A percentile compares a stretch with the other conserved stretches of the same genome.
phyloP scores from a whole-genome alignment of 2,888 invertebrate genomes.

The Selenia dentaria region DNA sequence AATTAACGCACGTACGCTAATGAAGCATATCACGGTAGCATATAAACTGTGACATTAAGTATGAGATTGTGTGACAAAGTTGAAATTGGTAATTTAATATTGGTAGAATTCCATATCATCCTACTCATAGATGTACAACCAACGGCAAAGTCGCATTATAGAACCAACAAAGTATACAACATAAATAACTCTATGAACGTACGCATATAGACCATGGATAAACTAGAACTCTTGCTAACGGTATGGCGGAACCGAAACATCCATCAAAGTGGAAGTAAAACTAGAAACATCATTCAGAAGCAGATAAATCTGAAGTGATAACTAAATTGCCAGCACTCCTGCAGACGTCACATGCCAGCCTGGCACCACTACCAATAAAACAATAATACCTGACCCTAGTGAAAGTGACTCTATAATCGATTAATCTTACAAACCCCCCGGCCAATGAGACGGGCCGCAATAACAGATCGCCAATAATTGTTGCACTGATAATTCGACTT shows the following conservation, averaged over 20 bases:
- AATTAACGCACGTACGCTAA: conserved; percentile 38
- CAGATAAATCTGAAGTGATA: conserved; percentile 44
- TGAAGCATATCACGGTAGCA: conserved; percentile 24
- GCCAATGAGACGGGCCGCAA: conserved; percentile 64
- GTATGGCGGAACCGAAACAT: conserved; percentile 43
- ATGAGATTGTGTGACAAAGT: too few species aligned
- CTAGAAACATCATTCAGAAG: conserved; percentile 9
- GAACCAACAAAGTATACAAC: too few species aligned
- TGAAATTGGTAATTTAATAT: too few species aligned
- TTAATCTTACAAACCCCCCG: conserved; percentile 64
- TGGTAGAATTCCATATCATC: too few species aligned
- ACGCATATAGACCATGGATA: conserved; percentile 2
- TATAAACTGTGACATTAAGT: not conserved
- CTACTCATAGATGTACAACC: too few species aligned
- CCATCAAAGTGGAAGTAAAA: conserved; percentile 26
- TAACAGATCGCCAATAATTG: conserved; percentile 71
- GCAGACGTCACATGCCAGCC: conserved; percentile 44
- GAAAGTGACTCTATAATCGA: conserved; percentile 71
- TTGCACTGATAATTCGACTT: conserved; percentile 63
- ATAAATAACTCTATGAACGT: too few species aligned
- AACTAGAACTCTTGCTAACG: conserved; percentile 47
- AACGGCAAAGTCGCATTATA: too few species aligned
- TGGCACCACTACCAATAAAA: conserved; percentile 33
- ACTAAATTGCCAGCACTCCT: conserved; percentile 60
- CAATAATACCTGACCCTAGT: conserved; percentile 69